Conservation (phyloP, 2,113 vertebrate genomes). For the Pandion haliaetus region DNA sequence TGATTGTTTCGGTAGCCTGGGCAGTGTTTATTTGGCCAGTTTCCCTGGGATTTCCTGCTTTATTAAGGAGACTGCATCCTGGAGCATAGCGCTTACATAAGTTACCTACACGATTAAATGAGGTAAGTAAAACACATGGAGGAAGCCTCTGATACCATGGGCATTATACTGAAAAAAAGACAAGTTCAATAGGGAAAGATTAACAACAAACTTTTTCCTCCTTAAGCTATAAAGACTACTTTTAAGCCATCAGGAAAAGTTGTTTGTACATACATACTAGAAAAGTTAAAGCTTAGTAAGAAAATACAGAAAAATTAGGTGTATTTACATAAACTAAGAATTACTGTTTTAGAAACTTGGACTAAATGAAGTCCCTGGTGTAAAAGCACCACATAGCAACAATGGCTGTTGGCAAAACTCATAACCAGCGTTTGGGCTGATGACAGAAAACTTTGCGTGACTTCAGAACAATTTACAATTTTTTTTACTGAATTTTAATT, state of each 20-base stretch:
- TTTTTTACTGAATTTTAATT: background rate
- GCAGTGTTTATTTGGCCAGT: slow-evolving; percentile 2
- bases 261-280: background rate
- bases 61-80: background rate
- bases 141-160: background rate
- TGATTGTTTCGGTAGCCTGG: background rate
- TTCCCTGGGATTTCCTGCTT: slow-evolving; percentile 44
- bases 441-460: background rate
- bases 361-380: background rate
- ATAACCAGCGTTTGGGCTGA: background rate
- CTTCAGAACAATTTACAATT: background rate
- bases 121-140: background rate
- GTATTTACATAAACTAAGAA: background rate
- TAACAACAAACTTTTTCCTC: background rate
- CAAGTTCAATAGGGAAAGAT: background rate
- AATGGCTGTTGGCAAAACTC: background rate
- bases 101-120: background rate
- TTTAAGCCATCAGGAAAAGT: background rate
- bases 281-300: background rate
- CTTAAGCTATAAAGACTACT: background rate
- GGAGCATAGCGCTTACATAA: background rate
- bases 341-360: background rate
- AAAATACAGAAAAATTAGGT: background rate
- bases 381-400: background rate
- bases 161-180: background rate